A percentile compares a stretch with the other conserved stretches of the same genome.
Conservation (phyloP, 2,797 vertebrate species). For the Pipistrellus pipistrellus region DNA sequence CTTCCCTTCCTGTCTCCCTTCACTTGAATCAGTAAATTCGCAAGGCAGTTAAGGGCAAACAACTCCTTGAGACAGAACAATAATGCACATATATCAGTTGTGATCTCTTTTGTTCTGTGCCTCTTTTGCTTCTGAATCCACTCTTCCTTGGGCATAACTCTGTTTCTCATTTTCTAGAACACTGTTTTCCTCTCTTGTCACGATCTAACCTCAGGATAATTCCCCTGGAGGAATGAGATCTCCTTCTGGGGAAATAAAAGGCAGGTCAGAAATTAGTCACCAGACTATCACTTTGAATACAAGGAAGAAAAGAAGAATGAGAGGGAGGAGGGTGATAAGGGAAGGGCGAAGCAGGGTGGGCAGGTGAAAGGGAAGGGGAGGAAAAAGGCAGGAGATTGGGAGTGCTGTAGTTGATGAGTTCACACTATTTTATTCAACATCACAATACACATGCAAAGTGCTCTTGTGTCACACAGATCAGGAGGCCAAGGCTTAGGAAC, state of each 20-base stretch:
- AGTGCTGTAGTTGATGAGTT: not conserved
- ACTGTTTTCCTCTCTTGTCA: not conserved
- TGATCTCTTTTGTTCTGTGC: not conserved
- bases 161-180: not conserved
- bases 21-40: not conserved
- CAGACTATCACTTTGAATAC: slow-evolving; percentile 35
- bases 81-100: not conserved
- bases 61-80: not conserved
- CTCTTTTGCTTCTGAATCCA: not conserved
- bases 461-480: not conserved
- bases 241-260: slow-evolving; percentile 63
- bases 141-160: not conserved
- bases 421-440: not conserved
- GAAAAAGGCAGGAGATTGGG: not conserved
- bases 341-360: not conserved
- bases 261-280: slow-evolving; percentile 56
- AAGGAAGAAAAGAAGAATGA: slow-evolving; percentile 58
- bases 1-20: not conserved
- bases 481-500: not conserved
- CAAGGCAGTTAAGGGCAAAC: not conserved
- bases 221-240: not conserved
- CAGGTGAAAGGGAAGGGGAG: not conserved
- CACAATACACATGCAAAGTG: not conserved
- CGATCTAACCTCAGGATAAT: not conserved
- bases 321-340: not conserved